Evolutionary conservation across 1,140 invertebrate species (phyloP).

Genomic region (Zaprionus nigranus): DNA sequence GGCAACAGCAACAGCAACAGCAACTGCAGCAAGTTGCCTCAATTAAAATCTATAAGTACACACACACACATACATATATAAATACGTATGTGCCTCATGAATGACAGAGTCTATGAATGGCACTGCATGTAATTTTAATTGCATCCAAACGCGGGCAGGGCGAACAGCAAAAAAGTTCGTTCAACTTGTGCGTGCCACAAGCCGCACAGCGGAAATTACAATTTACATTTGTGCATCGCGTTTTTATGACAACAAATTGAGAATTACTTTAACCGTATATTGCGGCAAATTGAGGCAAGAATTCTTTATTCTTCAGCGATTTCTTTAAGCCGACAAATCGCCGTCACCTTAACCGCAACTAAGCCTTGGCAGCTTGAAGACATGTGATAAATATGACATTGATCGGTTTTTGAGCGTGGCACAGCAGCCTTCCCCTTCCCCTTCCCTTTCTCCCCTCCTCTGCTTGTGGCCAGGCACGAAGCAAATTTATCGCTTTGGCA

Average conservation of each 20-base stretch:
- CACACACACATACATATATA: background rate
- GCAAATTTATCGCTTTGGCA: slow-evolving; percentile 75
- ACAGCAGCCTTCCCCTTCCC: slow-evolving; percentile 4
- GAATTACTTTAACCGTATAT: slow-evolving; percentile 60
- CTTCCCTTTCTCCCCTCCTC: background rate
- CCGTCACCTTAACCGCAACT: slow-evolving; percentile 27
- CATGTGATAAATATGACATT: slow-evolving; percentile 82
- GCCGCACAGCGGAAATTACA: slow-evolving; percentile 57
- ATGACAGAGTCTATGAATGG: slow-evolving; percentile 72
- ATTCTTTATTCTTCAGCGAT: background rate
- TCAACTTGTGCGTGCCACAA: slow-evolving; percentile 56
- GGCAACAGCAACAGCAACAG: background rate
- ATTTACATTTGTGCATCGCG: slow-evolving; percentile 57
- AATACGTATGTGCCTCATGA: slow-evolving; percentile 34
- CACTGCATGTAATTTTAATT: slow-evolving; percentile 74
- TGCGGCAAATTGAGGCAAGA: too few relatives aligned
- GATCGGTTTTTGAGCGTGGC: slow-evolving; percentile 75
- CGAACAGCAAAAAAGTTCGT: slow-evolving; percentile 63
- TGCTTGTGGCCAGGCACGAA: slow-evolving; percentile 21
- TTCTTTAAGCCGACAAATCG: slow-evolving; percentile 43
- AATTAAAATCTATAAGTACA: slow-evolving; percentile 68
- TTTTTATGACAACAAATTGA: slow-evolving; percentile 62
- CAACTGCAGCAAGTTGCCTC: slow-evolving; percentile 53
- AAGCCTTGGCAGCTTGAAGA: slow-evolving; percentile 35
- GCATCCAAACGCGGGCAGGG: slow-evolving; percentile 66